These are phyloP conservation scores for Mormyrus proboscirostris DNA, from an alignment of 2,797 vertebrate species.

Conservation along the genomic window DNA sequence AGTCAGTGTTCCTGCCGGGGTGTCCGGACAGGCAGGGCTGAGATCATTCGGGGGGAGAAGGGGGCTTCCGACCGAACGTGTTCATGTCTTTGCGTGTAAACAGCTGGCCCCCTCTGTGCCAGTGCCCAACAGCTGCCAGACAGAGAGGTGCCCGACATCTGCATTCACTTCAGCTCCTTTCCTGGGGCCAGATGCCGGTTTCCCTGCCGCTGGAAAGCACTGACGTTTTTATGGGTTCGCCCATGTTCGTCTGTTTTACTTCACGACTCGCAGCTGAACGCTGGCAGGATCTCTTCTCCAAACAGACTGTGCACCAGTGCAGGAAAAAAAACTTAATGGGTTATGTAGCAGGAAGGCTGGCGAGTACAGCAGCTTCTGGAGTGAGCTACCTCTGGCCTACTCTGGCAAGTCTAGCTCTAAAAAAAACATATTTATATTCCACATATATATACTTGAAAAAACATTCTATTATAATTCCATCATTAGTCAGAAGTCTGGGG, in stretches of 20 bases:
- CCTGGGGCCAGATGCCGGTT: conserved; percentile 37
- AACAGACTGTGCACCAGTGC: not conserved
- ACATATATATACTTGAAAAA: not conserved
- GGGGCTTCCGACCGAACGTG: not conserved
- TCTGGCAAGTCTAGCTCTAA: not conserved
- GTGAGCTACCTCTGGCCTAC: not conserved
- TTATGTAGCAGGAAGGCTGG: not conserved
- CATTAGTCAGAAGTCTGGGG: not conserved
- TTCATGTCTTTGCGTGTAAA: conserved; percentile 43
- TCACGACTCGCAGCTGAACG: conserved; percentile 20
- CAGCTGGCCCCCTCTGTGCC: conserved; percentile 36
- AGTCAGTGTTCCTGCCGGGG: not conserved
- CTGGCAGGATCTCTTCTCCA: not conserved
- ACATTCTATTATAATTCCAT: not conserved
- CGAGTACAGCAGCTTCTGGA: not conserved
- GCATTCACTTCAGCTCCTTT: conserved; percentile 19
- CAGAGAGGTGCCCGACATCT: conserved; percentile 39
- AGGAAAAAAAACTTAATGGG: not conserved
- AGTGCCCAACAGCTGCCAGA: conserved; percentile 42
- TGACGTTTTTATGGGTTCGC: conserved; percentile 35
- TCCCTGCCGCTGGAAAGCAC: conserved; percentile 32
- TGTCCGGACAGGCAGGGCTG: not conserved
- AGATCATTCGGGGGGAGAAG: not conserved
- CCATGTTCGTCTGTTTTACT: conserved; percentile 38
- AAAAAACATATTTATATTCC: conserved; percentile 1